These are phyloP conservation scores for Phaethon lepturus DNA, from an alignment of 2,113 vertebrate genomes.

Conservation along the genomic window DNA sequence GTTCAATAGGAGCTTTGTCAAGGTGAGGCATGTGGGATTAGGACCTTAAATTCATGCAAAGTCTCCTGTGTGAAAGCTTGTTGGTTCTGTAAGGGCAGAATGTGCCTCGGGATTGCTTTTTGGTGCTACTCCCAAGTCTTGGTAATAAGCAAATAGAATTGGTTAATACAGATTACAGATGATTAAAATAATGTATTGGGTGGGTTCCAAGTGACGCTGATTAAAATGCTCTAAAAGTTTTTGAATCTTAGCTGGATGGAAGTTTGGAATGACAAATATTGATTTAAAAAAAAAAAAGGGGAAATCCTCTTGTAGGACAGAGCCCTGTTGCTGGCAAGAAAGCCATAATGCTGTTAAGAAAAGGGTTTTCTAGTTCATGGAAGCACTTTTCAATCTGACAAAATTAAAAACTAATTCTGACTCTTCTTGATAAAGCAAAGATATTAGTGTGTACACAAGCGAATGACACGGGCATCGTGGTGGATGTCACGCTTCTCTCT, in stretches of 20 bases:
- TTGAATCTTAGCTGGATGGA: neutral
- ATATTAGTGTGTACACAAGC: neutral
- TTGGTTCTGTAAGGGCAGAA: neutral
- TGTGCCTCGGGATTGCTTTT: neutral
- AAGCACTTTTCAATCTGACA: neutral
- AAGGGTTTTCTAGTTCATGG: neutral
- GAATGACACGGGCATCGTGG: neutral
- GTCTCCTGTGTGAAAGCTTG: neutral
- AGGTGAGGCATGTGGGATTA: neutral
- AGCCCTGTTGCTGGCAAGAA: neutral
- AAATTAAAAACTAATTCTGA: neutral
- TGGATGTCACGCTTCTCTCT: neutral
- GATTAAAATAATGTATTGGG: neutral
- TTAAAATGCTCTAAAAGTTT: neutral
- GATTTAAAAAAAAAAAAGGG: neutral
- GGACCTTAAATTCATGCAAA: neutral
- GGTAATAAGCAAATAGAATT: neutral
- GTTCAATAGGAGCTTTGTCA: constrained; percentile 17
- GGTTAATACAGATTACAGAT: neutral
- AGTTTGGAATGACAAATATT: neutral
- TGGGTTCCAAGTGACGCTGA: neutral
- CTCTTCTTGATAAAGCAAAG: neutral
- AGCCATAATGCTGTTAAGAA: neutral
- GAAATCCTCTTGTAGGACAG: neutral
- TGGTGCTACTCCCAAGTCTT: neutral